Evolutionary conservation across 1,140 invertebrate genomes (phyloP), one percentile per base, ranked within the genome.

Genomic region (Apis florea): DNA sequence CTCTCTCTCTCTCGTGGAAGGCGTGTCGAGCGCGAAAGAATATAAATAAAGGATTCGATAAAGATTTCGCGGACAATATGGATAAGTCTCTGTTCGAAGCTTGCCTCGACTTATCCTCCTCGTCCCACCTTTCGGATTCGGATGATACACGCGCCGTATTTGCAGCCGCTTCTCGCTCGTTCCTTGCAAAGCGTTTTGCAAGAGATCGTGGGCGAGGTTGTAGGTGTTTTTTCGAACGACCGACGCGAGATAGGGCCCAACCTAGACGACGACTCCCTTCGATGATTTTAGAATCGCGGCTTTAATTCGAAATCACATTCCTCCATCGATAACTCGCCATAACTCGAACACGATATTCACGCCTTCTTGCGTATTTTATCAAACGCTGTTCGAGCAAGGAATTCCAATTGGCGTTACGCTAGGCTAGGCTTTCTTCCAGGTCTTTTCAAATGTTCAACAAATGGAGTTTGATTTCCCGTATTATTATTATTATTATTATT

Each of bases 1-100:
- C n/a, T n/a, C n/a, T n/a, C n/a, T n/a, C n/a, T n/a, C n/a, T n/a
- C 69, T 79, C 77, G 78, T 73, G 73, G 73, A 73, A 73, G 31
- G 70, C n/a, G 56, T 56, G 73, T 64, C 78, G 78, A 56, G 72
- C 51, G 77, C 24, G 47, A 9, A 8, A 21, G 31, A 66, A 54
- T 73, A 80, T 80, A 31, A n/a, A n/a, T n/a, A n/a, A n/a, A n/a
- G 51, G 24, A 63, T 73, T 80, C 69, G 66, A 80, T 80, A 80
- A 80, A 80, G 59, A 80, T 80, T 80, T 73, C 67, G 59, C 70
- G 59, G 13, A 26, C 59, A 72, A 47, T 66, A 64, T 73, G 67
- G n/a, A n/a, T n/a, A n/a, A n/a, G 24, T 2, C 17, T 15, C 68
- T 26, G n/a, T 54, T 17, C 31, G 47, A 63, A 15, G 26, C 19